These are phyloP conservation scores for Rousettus leschenaultii DNA, from an alignment of 2,113 vertebrate genomes.

Conservation along the genomic window DNA sequence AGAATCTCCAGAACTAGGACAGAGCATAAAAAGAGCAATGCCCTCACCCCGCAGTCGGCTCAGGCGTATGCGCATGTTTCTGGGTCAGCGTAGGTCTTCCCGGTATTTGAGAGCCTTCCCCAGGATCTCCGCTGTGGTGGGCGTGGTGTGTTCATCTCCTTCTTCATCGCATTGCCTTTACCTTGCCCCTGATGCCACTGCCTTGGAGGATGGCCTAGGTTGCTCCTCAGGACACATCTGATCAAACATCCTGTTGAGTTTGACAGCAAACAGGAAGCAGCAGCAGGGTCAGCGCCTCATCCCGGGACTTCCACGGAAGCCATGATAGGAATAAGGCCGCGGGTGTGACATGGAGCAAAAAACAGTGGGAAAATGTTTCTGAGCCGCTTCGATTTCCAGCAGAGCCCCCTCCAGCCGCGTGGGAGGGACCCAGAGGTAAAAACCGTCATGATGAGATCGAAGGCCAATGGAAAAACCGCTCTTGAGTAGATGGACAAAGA, in stretches of 20 bases:
- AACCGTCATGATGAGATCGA: rapidly evolving
- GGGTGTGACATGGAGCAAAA: not conserved
- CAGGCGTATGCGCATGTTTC: not conserved
- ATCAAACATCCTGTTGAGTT: not conserved
- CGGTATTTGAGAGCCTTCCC: not conserved
- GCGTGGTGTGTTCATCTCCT: not conserved
- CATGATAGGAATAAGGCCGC: not conserved
- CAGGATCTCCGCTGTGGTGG: not conserved
- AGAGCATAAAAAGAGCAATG: not conserved
- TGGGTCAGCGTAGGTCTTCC: not conserved
- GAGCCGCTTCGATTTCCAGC: not conserved
- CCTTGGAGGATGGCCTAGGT: not conserved
- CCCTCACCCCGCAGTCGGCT: not conserved
- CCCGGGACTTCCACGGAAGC: not conserved
- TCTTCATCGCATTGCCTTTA: not conserved
- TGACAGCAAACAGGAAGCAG: not conserved
- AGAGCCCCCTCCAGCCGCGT: rapidly evolving
- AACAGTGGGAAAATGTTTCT: not conserved
- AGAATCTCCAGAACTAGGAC: not conserved
- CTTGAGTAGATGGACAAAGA: not conserved
- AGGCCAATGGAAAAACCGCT: not conserved
- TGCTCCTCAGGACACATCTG: not conserved
- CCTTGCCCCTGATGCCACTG: not conserved
- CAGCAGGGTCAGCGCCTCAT: not conserved
- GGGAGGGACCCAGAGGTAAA: not conserved